Evolutionary conservation across 2,797 vertebrate genomes (phyloP).

Genomic region (Alectoris magna): DNA sequence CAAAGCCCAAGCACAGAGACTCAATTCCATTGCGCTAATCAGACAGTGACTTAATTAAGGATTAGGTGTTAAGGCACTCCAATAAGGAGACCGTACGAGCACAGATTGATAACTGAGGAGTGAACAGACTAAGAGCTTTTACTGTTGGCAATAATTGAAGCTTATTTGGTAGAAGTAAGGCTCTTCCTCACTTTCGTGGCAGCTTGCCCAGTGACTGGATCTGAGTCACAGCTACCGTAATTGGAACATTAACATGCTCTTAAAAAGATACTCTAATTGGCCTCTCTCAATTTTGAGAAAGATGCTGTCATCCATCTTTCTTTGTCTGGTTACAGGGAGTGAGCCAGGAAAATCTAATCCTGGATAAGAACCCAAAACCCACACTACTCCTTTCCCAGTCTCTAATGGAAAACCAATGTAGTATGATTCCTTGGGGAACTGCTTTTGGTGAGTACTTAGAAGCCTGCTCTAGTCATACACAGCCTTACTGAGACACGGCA

Average conservation of each 20-base stretch:
- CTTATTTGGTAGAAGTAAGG: constrained; percentile 25
- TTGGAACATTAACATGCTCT: constrained; percentile 65
- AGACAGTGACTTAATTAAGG: not conserved
- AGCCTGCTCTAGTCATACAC: not conserved
- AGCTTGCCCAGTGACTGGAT: constrained; percentile 56
- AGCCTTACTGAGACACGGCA: not conserved
- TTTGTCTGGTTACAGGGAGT: constrained; percentile 47
- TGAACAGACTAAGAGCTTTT: constrained; percentile 15
- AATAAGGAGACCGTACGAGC: not conserved
- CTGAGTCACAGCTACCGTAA: constrained; percentile 72
- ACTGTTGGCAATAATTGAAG: constrained; percentile 28
- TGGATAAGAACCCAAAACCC: not conserved
- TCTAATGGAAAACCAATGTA: not conserved
- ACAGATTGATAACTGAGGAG: constrained; percentile 1
- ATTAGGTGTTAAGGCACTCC: not conserved
- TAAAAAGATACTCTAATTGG: constrained; percentile 54
- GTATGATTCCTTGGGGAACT: not conserved
- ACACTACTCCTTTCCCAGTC: not conserved
- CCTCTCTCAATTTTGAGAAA: constrained; percentile 42
- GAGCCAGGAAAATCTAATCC: constrained; percentile 61
- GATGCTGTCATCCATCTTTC: constrained; percentile 39
- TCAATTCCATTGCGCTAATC: not conserved
- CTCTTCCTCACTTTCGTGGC: constrained; percentile 53
- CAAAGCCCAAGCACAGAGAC: not conserved
- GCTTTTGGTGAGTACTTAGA: not conserved